Base-by-base conservation (phyloP, 2,113 vertebrate species). In the Dromaius novaehollandiae region DNA sequence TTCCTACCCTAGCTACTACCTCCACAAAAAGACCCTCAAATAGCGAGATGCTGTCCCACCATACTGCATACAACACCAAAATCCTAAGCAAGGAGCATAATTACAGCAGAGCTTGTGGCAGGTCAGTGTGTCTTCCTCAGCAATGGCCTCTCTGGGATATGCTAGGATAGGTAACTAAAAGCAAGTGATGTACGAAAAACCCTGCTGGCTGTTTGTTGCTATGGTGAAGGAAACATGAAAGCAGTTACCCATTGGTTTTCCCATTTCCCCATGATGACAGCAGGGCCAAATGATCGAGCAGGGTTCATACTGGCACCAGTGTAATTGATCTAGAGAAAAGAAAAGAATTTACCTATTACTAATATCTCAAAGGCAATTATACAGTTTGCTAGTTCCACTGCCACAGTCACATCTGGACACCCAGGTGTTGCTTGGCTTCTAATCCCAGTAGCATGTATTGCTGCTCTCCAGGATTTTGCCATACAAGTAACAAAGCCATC, bases 271-370 rank as follows among this genome's bases (percentile, higher is more conserved):
- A 98, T 99, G 96, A 99, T 98, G 82, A 99, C 96, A 20, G 99
- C 99, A 82, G 99, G 99, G 91, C 99, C 99, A 63, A 99, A 99
- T 5, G 99, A 99, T 95, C 99, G 98, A 55, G 99, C 99, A 11
- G 99, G 99, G 73, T 99, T 99, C 99, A 99, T 99, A 91, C 99
- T 99, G 96, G 99, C 99, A 88, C 99, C 99, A 1, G 99, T 99
- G 68, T 98, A 99, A 66, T 98, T 99, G 92, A 99, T 99, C 99
- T 99, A 86, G 34, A 92, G 34, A 48, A 98, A 92, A 91, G 95
- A 93, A 82, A 93, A 97, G 90, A 95, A 2, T 3, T 82, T 76
- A 26, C n/a, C 50, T 74, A 53, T 79, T 88, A 88, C n/a, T 86
- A 42, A 65, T 82, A 22, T n/a, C 60, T 42, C 66, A 22, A 80